A percentile compares a stretch with the other conserved stretches of the same genome.
Evolutionary conservation across 2,113 vertebrate genomes (phyloP).

Genomic region (Eonycteris spelaea): DNA sequence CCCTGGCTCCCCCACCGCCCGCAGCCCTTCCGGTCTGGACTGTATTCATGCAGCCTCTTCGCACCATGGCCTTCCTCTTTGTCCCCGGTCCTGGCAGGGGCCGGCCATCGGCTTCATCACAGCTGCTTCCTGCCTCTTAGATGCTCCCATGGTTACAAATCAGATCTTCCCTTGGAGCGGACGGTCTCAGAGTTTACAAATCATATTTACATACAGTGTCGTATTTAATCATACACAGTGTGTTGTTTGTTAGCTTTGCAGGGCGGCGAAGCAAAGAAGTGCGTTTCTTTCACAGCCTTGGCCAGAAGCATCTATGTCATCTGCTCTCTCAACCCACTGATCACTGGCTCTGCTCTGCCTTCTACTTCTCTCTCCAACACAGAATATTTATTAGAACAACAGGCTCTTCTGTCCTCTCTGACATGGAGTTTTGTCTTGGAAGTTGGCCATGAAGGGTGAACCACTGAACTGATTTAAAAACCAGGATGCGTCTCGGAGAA

Average conservation of each 20-base stretch:
- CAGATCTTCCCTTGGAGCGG: background rate
- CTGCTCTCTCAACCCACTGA: no score
- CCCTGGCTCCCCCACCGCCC: accelerated
- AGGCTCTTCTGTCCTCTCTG: background rate
- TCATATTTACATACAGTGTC: background rate
- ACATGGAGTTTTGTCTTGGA: background rate
- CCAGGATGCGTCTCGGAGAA: background rate
- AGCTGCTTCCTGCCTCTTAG: background rate
- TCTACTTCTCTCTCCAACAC: background rate
- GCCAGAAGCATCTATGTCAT: background rate
- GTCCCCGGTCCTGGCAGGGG: background rate
- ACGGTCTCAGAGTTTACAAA: background rate
- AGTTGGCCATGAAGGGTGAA: background rate
- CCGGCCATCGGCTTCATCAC: accelerated
- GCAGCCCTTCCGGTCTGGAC: background rate
- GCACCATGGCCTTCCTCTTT: accelerated
- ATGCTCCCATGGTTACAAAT: background rate
- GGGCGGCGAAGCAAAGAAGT: background rate
- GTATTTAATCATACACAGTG: background rate
- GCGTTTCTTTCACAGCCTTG: background rate
- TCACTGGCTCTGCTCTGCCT: background rate
- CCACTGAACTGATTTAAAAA: background rate
- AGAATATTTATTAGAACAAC: background rate
- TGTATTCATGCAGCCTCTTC: accelerated
- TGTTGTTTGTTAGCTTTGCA: background rate